Evolutionary conservation across 2,888 invertebrate genomes (phyloP).

Genomic region (Hydrotaea diabolus): DNA sequence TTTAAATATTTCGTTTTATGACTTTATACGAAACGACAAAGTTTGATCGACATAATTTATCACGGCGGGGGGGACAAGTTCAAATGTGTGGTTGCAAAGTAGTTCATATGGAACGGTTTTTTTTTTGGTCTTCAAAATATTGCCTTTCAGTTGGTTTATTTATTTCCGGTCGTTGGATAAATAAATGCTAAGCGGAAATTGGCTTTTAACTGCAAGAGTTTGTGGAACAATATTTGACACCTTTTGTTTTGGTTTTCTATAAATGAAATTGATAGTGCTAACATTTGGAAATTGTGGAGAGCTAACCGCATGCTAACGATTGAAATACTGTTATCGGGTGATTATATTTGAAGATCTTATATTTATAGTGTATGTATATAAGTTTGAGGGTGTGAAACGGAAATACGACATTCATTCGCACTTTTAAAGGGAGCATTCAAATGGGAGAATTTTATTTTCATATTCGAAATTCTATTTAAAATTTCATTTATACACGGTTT

Average conservation of each 20-base stretch:
- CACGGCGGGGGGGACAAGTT: background rate
- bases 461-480: too few species aligned
- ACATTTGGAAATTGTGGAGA: background rate
- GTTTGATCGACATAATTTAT: background rate
- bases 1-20: conserved; percentile 30
- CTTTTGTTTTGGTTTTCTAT: background rate
- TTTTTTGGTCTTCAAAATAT: background rate
- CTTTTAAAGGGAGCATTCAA: too few species aligned
- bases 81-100: background rate
- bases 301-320: background rate
- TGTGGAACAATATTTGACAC: background rate
- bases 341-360: too few species aligned
- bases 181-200: conserved; percentile 12
- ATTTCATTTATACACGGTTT: too few species aligned
- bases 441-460: background rate
- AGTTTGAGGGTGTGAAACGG: too few species aligned
- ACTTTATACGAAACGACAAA: conserved; percentile 24
- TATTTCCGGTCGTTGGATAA: background rate
- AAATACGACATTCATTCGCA: too few species aligned
- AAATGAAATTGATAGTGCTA: background rate
- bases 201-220: background rate
- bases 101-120: background rate
- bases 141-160: background rate
- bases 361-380: too few species aligned
- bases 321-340: too few species aligned